These are phyloP conservation scores for Microcebus jonahi DNA, from an alignment of 2,113 vertebrate genomes.

Conservation along the genomic window DNA sequence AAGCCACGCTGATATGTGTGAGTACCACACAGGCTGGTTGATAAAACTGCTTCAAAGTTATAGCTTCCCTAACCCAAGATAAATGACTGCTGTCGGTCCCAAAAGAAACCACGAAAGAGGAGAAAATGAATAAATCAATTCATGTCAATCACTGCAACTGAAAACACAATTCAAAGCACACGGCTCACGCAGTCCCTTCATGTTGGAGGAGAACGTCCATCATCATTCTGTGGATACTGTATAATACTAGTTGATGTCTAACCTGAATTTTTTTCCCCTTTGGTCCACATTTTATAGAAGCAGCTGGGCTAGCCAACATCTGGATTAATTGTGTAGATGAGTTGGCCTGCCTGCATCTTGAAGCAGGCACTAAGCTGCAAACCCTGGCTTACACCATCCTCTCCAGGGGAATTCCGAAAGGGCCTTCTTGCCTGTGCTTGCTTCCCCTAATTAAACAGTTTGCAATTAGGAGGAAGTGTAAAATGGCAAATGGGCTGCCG, in stretches of 20 bases:
- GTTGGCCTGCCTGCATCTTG: background rate
- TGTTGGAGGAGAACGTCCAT: background rate
- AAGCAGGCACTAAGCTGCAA: background rate
- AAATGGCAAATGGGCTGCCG: background rate
- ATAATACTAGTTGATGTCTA: background rate
- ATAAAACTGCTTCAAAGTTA: background rate
- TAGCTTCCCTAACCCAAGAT: background rate
- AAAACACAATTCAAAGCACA: background rate
- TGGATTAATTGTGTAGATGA: conserved; percentile 17
- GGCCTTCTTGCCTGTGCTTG: background rate
- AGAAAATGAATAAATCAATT: background rate
- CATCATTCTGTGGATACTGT: background rate
- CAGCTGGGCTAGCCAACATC: background rate
- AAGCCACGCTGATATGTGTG: background rate
- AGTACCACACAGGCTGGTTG: background rate
- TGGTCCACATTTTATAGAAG: conserved; percentile 38
- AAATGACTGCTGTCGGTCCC: background rate
- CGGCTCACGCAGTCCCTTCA: background rate
- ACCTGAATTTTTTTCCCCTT: background rate
- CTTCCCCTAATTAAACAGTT: conserved; percentile 10
- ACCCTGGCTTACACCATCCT: background rate
- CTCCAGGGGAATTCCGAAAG: background rate
- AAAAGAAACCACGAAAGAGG: background rate
- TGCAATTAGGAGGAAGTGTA: background rate
- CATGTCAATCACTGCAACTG: background rate